A percentile compares a stretch with the other conserved stretches of the same genome.
phyloP scores from a whole-genome alignment of 1,140 invertebrate species.

The Drosophila nasuta region DNA sequence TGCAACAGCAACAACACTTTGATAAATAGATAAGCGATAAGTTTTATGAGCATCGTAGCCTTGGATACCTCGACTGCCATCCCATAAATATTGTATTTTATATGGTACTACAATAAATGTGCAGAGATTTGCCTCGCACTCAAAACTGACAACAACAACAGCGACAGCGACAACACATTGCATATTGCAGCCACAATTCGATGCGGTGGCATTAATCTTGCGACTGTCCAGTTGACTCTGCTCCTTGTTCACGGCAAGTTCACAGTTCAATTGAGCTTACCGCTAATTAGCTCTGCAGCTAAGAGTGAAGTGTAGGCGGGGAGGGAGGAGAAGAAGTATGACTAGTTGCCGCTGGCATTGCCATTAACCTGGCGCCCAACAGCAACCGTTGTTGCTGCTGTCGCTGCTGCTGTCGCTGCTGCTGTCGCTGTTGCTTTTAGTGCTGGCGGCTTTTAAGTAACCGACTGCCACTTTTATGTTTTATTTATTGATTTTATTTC shows the following conservation, averaged over 20 bases:
- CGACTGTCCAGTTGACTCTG: slow-evolving; percentile 7
- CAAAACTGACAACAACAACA: slow-evolving; percentile 2
- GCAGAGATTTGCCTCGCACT: slow-evolving; percentile 14
- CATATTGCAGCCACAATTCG: slow-evolving; percentile 14
- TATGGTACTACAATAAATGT: neutral
- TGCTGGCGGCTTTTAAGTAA: slow-evolving; percentile 60
- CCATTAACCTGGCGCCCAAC: slow-evolving; percentile 50
- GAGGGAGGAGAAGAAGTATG: slow-evolving; percentile 5
- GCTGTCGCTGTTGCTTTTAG: slow-evolving; percentile 17
- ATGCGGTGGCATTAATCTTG: slow-evolving; percentile 37
- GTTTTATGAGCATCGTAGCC: slow-evolving; percentile 47
- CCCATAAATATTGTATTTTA: slow-evolving; percentile 3
- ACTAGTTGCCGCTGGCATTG: slow-evolving; percentile 9
- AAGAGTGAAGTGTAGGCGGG: slow-evolving; percentile 1
- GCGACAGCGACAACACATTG: neutral
- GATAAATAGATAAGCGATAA: slow-evolving; percentile 65
- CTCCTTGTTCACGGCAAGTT: slow-evolving; percentile 46
- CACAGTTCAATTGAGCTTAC: slow-evolving; percentile 74
- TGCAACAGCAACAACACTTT: slow-evolving; percentile 25
- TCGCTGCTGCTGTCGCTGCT: slow-evolving; percentile 4
- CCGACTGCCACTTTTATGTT: slow-evolving; percentile 72
- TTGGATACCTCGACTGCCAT: slow-evolving; percentile 8
- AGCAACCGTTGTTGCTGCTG: slow-evolving; percentile 29
- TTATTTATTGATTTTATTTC: slow-evolving; percentile 81
- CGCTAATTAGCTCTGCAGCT: slow-evolving; percentile 63